These are phyloP conservation scores for Drosophila trapezifrons DNA, from an alignment of 1,140 invertebrate genomes.

Conservation along the genomic window DNA sequence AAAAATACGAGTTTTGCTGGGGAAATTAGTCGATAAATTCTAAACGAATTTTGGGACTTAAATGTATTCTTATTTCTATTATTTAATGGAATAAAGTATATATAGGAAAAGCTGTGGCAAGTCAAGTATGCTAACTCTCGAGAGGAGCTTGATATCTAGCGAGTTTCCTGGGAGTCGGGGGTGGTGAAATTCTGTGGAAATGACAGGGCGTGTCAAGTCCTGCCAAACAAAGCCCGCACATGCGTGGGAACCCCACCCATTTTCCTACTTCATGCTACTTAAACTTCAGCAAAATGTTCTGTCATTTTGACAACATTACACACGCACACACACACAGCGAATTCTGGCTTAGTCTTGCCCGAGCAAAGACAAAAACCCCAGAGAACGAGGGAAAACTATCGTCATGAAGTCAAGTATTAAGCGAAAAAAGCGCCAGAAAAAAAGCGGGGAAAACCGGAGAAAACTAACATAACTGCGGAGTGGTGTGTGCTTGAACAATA, in stretches of 20 bases:
- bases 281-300: slow-evolving; percentile 70
- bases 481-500: slow-evolving; percentile 54
- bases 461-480: slow-evolving; percentile 54
- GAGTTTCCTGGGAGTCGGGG: background rate
- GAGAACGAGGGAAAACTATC: slow-evolving; percentile 34
- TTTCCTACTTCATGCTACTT: slow-evolving; percentile 59
- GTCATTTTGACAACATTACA: slow-evolving; percentile 70
- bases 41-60: slow-evolving; percentile 16
- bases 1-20: background rate
- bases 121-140: slow-evolving; percentile 12
- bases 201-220: slow-evolving; percentile 70
- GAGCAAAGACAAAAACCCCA: slow-evolving; percentile 31
- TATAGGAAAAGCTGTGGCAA: slow-evolving; percentile 20
- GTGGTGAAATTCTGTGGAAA: slow-evolving; percentile 49
- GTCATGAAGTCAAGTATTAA: slow-evolving; percentile 50
- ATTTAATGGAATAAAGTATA: slow-evolving; percentile 22
- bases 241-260: slow-evolving; percentile 25
- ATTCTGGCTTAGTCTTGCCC: slow-evolving; percentile 26
- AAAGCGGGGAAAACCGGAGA: slow-evolving; percentile 46
- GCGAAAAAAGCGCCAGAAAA: slow-evolving; percentile 38
- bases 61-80: slow-evolving; percentile 21
- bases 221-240: slow-evolving; percentile 53
- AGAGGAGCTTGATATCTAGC: slow-evolving; percentile 16
- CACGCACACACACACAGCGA: slow-evolving; percentile 18
- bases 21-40: slow-evolving; percentile 34